Evolutionary conservation across 2,113 vertebrate genomes (phyloP).

Genomic region (Donacobius atricapilla): DNA sequence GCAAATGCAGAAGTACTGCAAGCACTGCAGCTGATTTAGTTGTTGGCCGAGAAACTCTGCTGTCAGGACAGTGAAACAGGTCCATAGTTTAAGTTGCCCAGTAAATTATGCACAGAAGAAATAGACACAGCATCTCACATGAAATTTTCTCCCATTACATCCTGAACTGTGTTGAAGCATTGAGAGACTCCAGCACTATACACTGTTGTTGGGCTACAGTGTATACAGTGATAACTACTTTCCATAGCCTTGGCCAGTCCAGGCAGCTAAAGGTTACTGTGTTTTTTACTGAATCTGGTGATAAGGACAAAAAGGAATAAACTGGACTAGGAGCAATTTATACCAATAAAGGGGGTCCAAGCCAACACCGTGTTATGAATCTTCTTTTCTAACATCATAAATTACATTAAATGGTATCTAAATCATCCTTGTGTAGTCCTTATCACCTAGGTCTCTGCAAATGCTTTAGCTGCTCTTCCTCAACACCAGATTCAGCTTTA

Average conservation of each 20-base stretch:
- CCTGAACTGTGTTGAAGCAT: neutral
- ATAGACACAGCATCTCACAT: neutral
- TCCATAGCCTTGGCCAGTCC: neutral
- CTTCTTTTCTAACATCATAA: neutral
- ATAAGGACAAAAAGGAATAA: neutral
- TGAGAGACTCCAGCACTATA: neutral
- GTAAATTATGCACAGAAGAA: conserved; percentile 65
- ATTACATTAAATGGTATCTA: neutral
- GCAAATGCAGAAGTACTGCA: conserved; percentile 30
- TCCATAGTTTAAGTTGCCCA: conserved; percentile 55
- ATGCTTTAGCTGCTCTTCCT: neutral
- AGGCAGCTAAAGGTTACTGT: neutral
- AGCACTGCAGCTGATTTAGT: conserved; percentile 53
- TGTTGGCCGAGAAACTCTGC: conserved; percentile 62
- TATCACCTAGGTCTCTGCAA: neutral
- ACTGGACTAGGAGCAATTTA: neutral
- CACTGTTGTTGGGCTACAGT: neutral
- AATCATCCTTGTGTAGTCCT: neutral
- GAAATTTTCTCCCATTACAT: neutral
- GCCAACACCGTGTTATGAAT: neutral
- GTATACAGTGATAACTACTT: neutral
- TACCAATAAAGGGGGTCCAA: neutral
- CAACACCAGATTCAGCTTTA: neutral
- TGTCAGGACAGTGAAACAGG: conserved; percentile 66
- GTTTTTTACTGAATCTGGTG: neutral